A percentile compares a stretch with the other conserved stretches of the same genome.
Evolutionary conservation across 2,113 vertebrate genomes (phyloP).

Genomic region (Notothenia rossii): DNA sequence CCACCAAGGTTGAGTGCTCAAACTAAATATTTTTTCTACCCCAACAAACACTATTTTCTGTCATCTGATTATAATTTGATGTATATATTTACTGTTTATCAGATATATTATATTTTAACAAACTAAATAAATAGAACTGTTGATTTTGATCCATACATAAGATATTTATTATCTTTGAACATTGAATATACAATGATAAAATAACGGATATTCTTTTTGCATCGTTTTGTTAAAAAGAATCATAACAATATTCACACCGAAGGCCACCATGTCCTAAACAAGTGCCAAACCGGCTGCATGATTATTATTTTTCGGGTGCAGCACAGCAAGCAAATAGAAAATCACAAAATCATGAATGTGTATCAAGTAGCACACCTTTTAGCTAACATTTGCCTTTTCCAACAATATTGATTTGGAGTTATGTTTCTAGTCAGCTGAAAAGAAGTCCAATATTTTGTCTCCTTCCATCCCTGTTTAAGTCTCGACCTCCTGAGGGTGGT

Average conservation of each 20-base stretch:
- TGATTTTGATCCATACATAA: background rate
- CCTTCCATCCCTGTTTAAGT: too few relatives aligned
- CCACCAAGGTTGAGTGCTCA: background rate
- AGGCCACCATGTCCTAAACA: background rate
- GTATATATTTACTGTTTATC: too few relatives aligned
- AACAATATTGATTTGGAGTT: background rate
- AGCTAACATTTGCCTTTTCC: background rate
- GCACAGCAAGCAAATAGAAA: background rate
- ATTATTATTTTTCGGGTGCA: background rate
- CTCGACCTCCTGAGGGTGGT: too few relatives aligned
- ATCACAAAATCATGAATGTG: too few relatives aligned
- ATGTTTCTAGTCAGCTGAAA: background rate
- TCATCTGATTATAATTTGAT: background rate
- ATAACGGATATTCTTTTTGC: too few relatives aligned
- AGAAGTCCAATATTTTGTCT: background rate
- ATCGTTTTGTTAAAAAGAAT: too few relatives aligned
- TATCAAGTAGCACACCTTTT: too few relatives aligned
- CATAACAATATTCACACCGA: too few relatives aligned
- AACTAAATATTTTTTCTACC: background rate
- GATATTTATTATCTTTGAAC: background rate
- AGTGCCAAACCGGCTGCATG: background rate
- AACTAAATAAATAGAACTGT: background rate
- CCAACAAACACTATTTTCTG: background rate
- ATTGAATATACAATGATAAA: background rate
- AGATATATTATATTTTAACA: background rate